phyloP scores from a whole-genome alignment of 1,140 invertebrate species.

The Propsilocerus akamusi region DNA sequence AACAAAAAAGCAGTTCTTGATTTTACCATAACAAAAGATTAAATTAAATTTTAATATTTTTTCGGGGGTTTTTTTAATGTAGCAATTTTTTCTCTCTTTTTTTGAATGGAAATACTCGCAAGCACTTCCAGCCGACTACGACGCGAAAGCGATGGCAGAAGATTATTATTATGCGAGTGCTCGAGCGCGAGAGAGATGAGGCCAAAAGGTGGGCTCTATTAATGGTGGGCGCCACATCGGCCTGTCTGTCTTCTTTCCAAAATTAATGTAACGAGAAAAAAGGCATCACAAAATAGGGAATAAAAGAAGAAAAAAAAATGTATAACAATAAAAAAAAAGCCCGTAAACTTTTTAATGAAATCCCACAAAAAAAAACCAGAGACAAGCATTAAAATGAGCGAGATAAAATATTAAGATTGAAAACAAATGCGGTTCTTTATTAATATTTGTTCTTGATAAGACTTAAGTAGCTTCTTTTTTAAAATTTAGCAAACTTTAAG shows the following conservation, averaged over 20 bases:
- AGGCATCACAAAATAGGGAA: neutral
- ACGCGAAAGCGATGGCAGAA: no score
- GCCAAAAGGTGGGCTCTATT: conserved; percentile 3
- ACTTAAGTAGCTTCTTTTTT: neutral
- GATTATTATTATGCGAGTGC: neutral
- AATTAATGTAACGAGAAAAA: neutral
- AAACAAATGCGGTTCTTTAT: neutral
- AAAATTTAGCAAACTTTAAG: neutral
- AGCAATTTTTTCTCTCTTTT: no score
- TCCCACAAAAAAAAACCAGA: neutral
- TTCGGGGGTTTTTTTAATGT: no score
- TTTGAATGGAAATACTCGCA: no score
- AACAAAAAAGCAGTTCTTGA: no score
- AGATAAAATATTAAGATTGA: neutral
- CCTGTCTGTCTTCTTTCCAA: conserved; percentile 2
- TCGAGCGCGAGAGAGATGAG: neutral
- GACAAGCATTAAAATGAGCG: neutral
- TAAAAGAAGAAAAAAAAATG: neutral
- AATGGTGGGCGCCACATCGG: conserved; percentile 1
- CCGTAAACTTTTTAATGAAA: conserved; percentile 3
- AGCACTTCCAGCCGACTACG: no score
- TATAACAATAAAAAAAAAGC: neutral
- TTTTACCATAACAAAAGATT: no score
- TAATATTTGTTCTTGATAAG: neutral
- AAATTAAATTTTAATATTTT: no score